Conservation (phyloP, 1,140 invertebrate genomes). For the Saccostrea glomerata region DNA sequence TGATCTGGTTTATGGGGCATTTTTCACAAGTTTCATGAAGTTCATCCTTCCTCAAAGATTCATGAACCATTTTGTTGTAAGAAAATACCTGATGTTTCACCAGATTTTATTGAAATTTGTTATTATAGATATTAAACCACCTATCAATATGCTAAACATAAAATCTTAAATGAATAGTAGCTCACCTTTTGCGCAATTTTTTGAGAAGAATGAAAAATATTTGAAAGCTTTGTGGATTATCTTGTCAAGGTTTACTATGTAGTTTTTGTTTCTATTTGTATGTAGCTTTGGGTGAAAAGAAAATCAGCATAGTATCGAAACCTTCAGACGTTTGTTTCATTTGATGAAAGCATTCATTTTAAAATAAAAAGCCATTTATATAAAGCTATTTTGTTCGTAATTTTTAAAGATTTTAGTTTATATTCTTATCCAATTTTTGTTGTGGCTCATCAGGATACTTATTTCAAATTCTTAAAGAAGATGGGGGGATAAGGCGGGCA, state of each 20-base stretch:
- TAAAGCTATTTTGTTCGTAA: not conserved
- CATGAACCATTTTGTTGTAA: not conserved
- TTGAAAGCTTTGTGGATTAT: not conserved
- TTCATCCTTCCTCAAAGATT: not conserved
- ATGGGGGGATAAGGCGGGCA: too few relatives aligned
- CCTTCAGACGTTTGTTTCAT: not conserved
- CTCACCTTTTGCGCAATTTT: not conserved
- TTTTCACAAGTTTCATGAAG: not conserved
- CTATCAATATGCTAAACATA: not conserved
- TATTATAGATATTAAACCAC: not conserved
- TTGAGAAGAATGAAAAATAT: not conserved
- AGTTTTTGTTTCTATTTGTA: not conserved
- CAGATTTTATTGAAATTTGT: not conserved
- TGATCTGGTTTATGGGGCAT: slow-evolving; percentile 31
- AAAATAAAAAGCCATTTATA: not conserved
- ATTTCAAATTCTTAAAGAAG: too few relatives aligned
- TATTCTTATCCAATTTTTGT: too few relatives aligned
- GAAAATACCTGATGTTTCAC: not conserved
- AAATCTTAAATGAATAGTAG: not conserved
- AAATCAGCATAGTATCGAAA: not conserved
- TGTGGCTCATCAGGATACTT: too few relatives aligned
- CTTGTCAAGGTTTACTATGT: not conserved
- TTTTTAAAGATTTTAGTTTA: too few relatives aligned
- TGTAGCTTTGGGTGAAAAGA: not conserved
- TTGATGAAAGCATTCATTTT: not conserved